Base-by-base conservation (phyloP, 2,797 vertebrate genomes). In the Hydrocynus forskahlii region DNA sequence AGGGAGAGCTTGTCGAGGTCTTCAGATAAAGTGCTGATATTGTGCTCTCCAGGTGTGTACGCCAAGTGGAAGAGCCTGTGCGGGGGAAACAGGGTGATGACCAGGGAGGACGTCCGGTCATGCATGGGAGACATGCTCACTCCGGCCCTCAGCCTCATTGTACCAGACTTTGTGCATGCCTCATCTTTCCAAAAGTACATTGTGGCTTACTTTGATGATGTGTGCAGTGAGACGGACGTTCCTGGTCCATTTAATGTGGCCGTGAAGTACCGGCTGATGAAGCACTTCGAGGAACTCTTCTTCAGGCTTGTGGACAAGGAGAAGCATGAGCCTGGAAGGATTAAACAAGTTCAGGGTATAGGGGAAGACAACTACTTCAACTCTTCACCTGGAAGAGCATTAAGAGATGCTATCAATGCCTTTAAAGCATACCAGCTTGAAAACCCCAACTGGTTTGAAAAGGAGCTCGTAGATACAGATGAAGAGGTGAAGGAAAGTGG, bases 51-150 rank as follows among this genome's bases (percentile, higher is more conserved):
- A 4, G 97, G 98, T 0, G 95, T 97, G 2, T 92, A 89, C 43
- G 96, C 96, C 78, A 99, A 99, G 63, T 99, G 98, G 97, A 95
- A 92, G 84, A 96, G 97, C 59, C 96, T 97, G 94, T 96, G 97
- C 0, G 93, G 94, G 2, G 89, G 87, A n/a, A 82, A 79, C 16
- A 85, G 73, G 0, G 83, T 97, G 29, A 88, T 87, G 52, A 94
- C 98, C 50, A 95, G 87, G 71, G 95, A 96, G 76, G 97, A 99
- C 35, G 84, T 78, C n/a, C 43, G 50, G 12, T 95, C 95, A 43
- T 88, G 93, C 0, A 2, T 88, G 0, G 96, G 96, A 8, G 98
- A 99, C 88, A 94, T 97, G 78, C 96, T 98, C 86, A 98, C 96
- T 0, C 95, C 96, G 0, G 96, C 97, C 82, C 90, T 99, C 85